Evolutionary conservation across 2,797 vertebrate species (phyloP).

Genomic region (Sebastes iracundus): DNA sequence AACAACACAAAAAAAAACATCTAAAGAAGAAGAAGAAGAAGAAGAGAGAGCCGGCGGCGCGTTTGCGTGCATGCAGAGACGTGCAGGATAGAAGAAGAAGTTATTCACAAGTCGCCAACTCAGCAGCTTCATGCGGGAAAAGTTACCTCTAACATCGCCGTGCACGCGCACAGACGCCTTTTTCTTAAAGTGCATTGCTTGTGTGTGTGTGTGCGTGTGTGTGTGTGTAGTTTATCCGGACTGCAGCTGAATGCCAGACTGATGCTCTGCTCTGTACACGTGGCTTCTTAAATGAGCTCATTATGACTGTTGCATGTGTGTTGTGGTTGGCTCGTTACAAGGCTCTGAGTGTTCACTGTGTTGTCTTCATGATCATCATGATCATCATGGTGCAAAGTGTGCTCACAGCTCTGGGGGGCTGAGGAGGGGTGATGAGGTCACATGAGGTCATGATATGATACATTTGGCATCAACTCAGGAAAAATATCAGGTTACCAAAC

Average conservation of each 20-base stretch:
- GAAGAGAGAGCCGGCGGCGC: constrained; percentile 30
- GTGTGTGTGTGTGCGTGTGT: not conserved
- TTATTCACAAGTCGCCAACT: constrained; percentile 59
- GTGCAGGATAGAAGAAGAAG: constrained; percentile 26
- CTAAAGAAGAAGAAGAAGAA: not conserved
- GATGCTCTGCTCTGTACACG: constrained; percentile 72
- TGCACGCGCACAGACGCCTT: constrained; percentile 13
- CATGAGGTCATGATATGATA: not conserved
- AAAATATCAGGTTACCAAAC: too few relatives aligned
- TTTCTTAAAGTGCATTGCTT: not conserved
- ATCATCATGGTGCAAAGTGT: not conserved
- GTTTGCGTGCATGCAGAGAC: constrained; percentile 40
- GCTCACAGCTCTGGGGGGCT: not conserved
- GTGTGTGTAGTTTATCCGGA: constrained; percentile 14
- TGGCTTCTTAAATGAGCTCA: constrained; percentile 57
- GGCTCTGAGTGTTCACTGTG: not conserved
- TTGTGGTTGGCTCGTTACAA: not conserved
- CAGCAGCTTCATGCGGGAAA: constrained; percentile 31
- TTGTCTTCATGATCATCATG: not conserved
- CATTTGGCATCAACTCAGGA: too few relatives aligned
- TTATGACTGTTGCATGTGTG: constrained; percentile 16
- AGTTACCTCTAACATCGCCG: not conserved
- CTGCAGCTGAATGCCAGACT: constrained; percentile 48
- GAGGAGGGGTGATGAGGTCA: not conserved
- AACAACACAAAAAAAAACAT: not conserved